Evolutionary conservation across 2,888 invertebrate genomes (phyloP).

Genomic region (Cheiracanthium punctorium): DNA sequence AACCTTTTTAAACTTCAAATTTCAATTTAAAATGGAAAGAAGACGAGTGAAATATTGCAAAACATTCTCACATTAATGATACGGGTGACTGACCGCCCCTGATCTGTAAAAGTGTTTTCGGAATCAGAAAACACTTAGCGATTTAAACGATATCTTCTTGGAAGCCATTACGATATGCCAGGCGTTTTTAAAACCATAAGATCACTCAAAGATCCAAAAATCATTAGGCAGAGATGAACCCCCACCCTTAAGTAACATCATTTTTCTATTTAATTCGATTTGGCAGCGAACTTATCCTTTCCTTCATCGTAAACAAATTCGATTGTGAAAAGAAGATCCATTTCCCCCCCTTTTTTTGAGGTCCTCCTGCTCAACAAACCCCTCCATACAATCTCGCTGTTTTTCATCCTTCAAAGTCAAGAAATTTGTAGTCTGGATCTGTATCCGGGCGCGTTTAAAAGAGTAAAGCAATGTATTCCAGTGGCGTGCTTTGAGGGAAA

Average conservation of each 20-base stretch:
- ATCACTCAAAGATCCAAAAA: neutral
- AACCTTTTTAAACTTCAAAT: no score
- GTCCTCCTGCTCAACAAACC: neutral
- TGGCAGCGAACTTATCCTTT: neutral
- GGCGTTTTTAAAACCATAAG: no score
- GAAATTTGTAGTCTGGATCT: slow-evolving; percentile 42
- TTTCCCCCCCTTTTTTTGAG: neutral
- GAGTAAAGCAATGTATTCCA: slow-evolving; percentile 28
- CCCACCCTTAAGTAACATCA: neutral
- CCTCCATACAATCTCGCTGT: neutral
- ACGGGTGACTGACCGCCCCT: no score
- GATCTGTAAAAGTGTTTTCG: no score
- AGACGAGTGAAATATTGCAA: no score
- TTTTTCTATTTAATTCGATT: slow-evolving; percentile 10
- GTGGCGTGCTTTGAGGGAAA: neutral
- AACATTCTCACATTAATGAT: no score
- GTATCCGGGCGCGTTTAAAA: slow-evolving; percentile 34
- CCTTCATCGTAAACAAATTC: neutral
- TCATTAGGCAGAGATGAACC: neutral
- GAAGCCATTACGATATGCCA: no score
- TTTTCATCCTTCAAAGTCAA: slow-evolving; percentile 61
- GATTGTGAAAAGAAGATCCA: neutral
- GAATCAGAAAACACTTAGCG: no score
- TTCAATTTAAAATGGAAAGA: no score
- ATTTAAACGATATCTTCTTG: no score